phyloP scores from a whole-genome alignment of 1,140 invertebrate genomes.

The Atopsyche davidsoni region DNA sequence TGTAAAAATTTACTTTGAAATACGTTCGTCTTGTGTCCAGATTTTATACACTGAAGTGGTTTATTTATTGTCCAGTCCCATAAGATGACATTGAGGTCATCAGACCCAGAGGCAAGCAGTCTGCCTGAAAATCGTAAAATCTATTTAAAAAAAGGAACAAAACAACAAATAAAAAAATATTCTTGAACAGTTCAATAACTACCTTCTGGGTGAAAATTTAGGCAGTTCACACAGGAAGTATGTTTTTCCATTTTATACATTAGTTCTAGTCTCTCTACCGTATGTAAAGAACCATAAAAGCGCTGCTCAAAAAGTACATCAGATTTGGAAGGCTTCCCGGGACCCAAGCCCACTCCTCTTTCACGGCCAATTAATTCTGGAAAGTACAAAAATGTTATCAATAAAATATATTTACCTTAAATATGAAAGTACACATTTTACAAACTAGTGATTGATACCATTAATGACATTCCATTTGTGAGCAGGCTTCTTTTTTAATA shows the following conservation, averaged over 20 bases:
- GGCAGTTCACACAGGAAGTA: constrained; percentile 84
- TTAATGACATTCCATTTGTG: constrained; percentile 59
- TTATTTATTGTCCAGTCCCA: constrained; percentile 85
- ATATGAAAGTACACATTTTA: constrained; percentile 27
- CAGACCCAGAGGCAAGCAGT: constrained; percentile 79
- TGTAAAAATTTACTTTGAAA: constrained; percentile 75
- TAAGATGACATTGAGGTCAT: constrained; percentile 78
- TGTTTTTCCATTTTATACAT: constrained; percentile 74
- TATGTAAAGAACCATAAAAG: constrained; percentile 76
- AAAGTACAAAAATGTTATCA: constrained; percentile 26
- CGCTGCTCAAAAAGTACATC: constrained; percentile 59
- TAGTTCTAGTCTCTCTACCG: constrained; percentile 75
- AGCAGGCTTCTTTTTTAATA: constrained; percentile 56
- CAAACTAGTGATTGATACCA: constrained; percentile 35
- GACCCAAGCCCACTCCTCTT: constrained; percentile 49
- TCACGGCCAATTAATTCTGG: constrained; percentile 58
- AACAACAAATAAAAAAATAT: background rate
- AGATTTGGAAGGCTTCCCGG: constrained; percentile 43
- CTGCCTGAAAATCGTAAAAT: too few species aligned
- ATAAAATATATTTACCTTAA: background rate
- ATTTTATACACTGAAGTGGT: constrained; percentile 59
- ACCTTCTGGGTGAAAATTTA: constrained; percentile 79
- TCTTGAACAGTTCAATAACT: constrained; percentile 23
- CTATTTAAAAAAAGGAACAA: constrained; percentile 5
- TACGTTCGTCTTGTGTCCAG: constrained; percentile 80